Evolutionary conservation across 2,888 invertebrate genomes (phyloP).

Genomic region (Plagodis dolabraria): DNA sequence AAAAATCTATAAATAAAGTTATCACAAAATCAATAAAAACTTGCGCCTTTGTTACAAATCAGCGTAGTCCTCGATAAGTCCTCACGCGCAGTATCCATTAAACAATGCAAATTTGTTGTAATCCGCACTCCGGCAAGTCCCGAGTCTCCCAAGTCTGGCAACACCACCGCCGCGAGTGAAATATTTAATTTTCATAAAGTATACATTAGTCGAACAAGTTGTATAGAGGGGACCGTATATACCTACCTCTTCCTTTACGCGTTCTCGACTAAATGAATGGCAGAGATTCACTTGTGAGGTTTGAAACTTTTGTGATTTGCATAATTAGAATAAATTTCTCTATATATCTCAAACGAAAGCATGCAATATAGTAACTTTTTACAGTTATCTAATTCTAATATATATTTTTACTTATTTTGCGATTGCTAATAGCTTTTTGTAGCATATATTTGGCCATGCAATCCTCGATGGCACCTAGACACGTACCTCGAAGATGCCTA

Average conservation of each 20-base stretch:
- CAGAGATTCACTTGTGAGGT: constrained; percentile 21
- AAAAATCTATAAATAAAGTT: too few species aligned
- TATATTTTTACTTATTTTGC: too few species aligned
- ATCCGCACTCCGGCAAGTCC: constrained; percentile 68
- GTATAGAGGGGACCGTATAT: constrained; percentile 45
- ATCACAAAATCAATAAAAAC: constrained; percentile 59
- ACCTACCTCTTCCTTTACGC: constrained; percentile 35
- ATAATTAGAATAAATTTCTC: not conserved
- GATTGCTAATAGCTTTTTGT: too few species aligned
- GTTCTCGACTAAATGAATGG: constrained; percentile 22
- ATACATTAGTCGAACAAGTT: constrained; percentile 72
- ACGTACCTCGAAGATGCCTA: too few species aligned
- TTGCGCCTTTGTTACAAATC: constrained; percentile 40
- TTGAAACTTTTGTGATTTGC: constrained; percentile 9
- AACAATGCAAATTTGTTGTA: constrained; percentile 84
- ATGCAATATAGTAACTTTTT: too few species aligned
- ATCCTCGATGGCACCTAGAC: too few species aligned
- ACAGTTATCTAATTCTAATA: too few species aligned
- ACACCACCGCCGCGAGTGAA: constrained; percentile 59
- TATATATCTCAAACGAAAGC: too few species aligned
- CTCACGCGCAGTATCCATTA: constrained; percentile 81
- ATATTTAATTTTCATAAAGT: constrained; percentile 85
- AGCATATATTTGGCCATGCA: too few species aligned
- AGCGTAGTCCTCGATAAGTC: constrained; percentile 71
- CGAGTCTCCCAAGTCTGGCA: constrained; percentile 13